A percentile compares a stretch with the other conserved stretches of the same genome.
Conservation (phyloP, 2,797 vertebrate species). For the Pantherophis vulpinus region DNA sequence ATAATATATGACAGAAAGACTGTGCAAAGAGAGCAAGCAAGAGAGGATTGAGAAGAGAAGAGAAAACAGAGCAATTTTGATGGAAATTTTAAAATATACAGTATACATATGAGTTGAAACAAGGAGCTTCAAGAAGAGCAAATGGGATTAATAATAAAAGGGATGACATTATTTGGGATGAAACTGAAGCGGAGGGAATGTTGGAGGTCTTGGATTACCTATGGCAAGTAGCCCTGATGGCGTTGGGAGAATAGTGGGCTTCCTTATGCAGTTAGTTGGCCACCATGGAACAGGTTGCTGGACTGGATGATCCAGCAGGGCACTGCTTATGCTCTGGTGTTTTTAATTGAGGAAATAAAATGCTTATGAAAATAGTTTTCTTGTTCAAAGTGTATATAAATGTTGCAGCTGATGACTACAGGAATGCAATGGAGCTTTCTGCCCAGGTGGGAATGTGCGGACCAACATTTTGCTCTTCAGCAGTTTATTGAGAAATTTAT, state of each 20-base stretch:
- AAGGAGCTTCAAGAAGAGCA: neutral
- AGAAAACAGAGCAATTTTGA: neutral
- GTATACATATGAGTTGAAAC: neutral
- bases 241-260: neutral
- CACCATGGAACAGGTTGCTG: neutral
- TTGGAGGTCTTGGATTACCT: neutral
- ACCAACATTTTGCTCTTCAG: neutral
- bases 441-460: neutral
- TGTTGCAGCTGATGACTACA: neutral
- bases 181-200: neutral
- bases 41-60: neutral
- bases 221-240: neutral
- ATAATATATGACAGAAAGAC: neutral
- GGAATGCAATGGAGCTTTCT: neutral
- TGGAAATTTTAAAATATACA: neutral
- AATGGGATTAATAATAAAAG: neutral
- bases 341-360: neutral
- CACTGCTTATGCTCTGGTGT: neutral
- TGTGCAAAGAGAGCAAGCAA: neutral
- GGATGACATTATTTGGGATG: neutral
- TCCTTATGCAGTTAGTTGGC: neutral
- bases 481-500: neutral
- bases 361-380: neutral
- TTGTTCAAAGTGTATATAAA: neutral
- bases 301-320: neutral